These are phyloP conservation scores for Anarhynchus alexandrinus DNA, from an alignment of 2,113 vertebrate species.

Conservation along the genomic window DNA sequence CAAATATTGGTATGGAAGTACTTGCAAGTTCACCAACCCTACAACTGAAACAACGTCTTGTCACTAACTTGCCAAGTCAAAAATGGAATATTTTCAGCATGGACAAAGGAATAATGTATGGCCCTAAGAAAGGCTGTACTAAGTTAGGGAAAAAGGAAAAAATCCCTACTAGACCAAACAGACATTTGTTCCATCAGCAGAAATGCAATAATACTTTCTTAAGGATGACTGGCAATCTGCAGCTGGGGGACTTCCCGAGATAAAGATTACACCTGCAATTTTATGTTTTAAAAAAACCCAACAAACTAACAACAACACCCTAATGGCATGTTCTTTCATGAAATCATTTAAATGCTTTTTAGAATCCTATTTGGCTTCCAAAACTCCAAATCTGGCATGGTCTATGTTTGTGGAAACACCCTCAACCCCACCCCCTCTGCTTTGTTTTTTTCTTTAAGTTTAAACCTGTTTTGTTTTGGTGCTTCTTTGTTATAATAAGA, in stretches of 20 bases:
- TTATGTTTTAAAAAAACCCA: not conserved
- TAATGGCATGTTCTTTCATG: not conserved
- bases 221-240: not conserved
- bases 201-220: not conserved
- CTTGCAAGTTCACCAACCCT: not conserved
- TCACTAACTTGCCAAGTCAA: not conserved
- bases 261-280: not conserved
- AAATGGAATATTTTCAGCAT: not conserved
- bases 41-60: not conserved
- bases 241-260: not conserved
- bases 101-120: not conserved
- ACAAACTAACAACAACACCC: not conserved
- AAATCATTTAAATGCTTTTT: not conserved
- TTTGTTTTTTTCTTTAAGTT: not conserved
- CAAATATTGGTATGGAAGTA: not conserved
- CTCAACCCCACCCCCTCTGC: fast-evolving
- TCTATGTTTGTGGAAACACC: not conserved
- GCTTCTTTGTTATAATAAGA: not conserved
- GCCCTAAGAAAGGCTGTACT: not conserved
- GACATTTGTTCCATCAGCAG: not conserved
- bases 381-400: not conserved
- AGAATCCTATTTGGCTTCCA: not conserved
- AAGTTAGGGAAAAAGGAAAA: not conserved
- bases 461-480: not conserved
- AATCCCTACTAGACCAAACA: not conserved